Percentiles rank a stretch among this genome's conserved stretches.
Evolutionary conservation across 1,140 invertebrate genomes (phyloP).

Genomic region (Aphidius gifuensis): DNA sequence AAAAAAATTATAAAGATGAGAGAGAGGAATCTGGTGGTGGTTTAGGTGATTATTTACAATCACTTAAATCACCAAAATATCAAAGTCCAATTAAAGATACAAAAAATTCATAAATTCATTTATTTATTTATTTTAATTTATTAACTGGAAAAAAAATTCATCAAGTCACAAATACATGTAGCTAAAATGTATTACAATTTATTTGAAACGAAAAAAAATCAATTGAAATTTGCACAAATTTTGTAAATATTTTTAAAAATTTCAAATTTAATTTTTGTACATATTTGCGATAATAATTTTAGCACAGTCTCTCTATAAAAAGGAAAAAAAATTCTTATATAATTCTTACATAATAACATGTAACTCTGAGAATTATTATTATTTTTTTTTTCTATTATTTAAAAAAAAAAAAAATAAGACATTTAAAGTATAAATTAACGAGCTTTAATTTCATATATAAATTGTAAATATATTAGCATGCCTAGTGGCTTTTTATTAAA

Average conservation of each 20-base stretch:
- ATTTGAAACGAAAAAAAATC: too few relatives aligned
- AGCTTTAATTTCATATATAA: slow-evolving; percentile 28
- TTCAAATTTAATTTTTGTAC: too few relatives aligned
- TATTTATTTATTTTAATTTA: not conserved
- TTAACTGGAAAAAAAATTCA: not conserved
- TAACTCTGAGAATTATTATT: too few relatives aligned
- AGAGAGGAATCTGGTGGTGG: slow-evolving; percentile 27
- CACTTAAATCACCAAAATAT: slow-evolving; percentile 33
- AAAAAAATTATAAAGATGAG: slow-evolving; percentile 15
- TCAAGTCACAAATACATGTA: not conserved
- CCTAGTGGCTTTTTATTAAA: slow-evolving; percentile 42
- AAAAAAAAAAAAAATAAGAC: too few relatives aligned
- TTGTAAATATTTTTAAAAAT: too few relatives aligned
- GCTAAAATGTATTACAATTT: too few relatives aligned
- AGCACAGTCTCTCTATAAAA: too few relatives aligned
- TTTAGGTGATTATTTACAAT: slow-evolving; percentile 42
- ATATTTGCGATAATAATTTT: too few relatives aligned
- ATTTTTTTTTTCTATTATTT: too few relatives aligned
- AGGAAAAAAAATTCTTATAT: too few relatives aligned
- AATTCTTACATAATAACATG: too few relatives aligned
- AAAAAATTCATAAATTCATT: slow-evolving; percentile 12
- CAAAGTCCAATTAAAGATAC: slow-evolving; percentile 22
- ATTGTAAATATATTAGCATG: slow-evolving; percentile 41
- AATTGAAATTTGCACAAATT: too few relatives aligned
- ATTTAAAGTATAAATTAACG: slow-evolving; percentile 18